A percentile compares a stretch with the other conserved stretches of the same genome.
These are phyloP conservation scores for Trichoplusia ni DNA, from an alignment of 1,140 invertebrate genomes.

Conservation along the genomic window DNA sequence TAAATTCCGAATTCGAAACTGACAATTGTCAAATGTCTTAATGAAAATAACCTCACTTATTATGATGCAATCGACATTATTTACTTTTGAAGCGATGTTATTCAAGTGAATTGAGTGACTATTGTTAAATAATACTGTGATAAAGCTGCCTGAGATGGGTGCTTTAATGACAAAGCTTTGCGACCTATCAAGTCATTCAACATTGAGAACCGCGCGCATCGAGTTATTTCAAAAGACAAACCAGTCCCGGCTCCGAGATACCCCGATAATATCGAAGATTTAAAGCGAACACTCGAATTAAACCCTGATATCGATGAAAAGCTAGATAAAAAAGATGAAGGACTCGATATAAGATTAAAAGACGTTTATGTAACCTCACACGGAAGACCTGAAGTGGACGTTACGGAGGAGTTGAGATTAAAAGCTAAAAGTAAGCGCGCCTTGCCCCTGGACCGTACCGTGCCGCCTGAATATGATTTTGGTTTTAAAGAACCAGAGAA, in stretches of 20 bases:
- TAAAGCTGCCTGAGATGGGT: slow-evolving; percentile 77
- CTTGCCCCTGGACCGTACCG: slow-evolving; percentile 55
- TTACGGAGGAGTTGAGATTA: slow-evolving; percentile 51
- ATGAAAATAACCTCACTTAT: slow-evolving; percentile 34
- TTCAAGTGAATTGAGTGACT: neutral
- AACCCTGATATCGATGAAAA: slow-evolving; percentile 83
- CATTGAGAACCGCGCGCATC: slow-evolving; percentile 87
- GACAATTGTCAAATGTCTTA: slow-evolving; percentile 26
- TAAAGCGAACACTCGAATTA: slow-evolving; percentile 83
- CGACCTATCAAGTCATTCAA: slow-evolving; percentile 83
- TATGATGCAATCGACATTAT: slow-evolving; percentile 30
- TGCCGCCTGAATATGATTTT: slow-evolving; percentile 72
- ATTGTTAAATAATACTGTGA: slow-evolving; percentile 23
- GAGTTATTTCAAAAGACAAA: slow-evolving; percentile 86
- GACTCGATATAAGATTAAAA: slow-evolving; percentile 84
- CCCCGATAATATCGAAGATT: slow-evolving; percentile 82
- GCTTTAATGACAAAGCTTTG: slow-evolving; percentile 70
- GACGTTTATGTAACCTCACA: slow-evolving; percentile 86
- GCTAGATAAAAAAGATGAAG: slow-evolving; percentile 82
- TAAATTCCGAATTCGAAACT: neutral
- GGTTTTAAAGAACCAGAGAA: slow-evolving; percentile 82
- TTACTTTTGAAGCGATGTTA: slow-evolving; percentile 22
- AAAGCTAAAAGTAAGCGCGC: slow-evolving; percentile 44
- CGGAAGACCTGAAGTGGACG: slow-evolving; percentile 66
- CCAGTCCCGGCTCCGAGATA: slow-evolving; percentile 85